phyloP scores from a whole-genome alignment of 2,113 vertebrate genomes.

The Elanus axillaris region DNA sequence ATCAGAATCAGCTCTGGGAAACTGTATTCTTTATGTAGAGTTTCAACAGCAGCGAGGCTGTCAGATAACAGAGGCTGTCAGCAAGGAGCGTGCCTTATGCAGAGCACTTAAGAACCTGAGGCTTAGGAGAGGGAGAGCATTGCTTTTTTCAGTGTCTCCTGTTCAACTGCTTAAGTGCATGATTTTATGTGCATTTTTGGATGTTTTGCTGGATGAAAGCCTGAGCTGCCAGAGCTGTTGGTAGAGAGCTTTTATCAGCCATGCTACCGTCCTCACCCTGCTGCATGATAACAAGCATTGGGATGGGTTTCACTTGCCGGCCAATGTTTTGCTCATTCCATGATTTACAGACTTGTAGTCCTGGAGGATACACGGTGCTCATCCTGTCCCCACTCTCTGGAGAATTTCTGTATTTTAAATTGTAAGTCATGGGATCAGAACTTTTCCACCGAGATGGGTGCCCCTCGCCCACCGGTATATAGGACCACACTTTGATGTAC shows the following conservation, averaged over 20 bases:
- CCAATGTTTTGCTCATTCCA: background rate
- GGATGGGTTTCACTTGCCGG: background rate
- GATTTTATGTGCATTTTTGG: background rate
- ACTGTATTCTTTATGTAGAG: background rate
- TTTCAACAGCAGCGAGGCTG: background rate
- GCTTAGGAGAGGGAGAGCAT: background rate
- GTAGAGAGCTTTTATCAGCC: background rate
- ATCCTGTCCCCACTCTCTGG: background rate
- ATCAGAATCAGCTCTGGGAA: background rate
- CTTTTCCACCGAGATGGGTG: background rate
- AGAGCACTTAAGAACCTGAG: background rate
- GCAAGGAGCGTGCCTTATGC: background rate
- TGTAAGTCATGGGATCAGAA: background rate
- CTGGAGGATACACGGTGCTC: background rate
- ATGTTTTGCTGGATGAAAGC: background rate
- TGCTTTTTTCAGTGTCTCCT: background rate
- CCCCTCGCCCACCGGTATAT: accelerated
- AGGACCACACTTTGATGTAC: background rate
- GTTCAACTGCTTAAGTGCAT: background rate
- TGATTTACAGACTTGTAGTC: background rate
- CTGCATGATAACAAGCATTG: background rate
- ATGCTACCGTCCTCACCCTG: background rate
- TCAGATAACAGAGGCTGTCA: background rate
- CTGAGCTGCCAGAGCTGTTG: background rate
- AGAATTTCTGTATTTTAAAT: background rate